Conservation (phyloP, 2,797 vertebrate species). For the Gallinago solitaria region DNA sequence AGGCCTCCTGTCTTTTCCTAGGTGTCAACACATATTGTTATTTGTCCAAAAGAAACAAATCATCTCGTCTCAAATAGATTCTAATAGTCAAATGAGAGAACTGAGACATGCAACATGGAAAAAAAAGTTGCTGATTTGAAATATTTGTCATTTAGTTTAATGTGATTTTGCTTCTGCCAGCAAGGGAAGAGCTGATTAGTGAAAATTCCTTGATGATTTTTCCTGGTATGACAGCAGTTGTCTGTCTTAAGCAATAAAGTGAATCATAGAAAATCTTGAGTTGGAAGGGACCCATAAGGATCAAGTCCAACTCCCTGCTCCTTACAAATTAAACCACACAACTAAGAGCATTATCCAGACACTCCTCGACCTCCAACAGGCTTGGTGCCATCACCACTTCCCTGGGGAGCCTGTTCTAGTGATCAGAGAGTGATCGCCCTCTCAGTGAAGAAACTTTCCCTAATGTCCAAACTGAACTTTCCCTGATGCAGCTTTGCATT, state of each 20-base stretch:
- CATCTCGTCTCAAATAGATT: neutral
- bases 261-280: neutral
- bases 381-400: neutral
- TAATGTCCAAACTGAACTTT: neutral
- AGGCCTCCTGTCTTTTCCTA: neutral
- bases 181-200: neutral
- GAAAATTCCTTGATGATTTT: neutral
- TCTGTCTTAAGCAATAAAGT: neutral
- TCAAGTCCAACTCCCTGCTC: neutral
- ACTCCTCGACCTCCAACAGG: neutral
- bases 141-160: neutral
- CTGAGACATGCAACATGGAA: neutral
- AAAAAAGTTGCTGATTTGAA: neutral
- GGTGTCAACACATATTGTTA: neutral
- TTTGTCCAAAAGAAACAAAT: neutral
- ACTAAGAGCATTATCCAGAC: neutral
- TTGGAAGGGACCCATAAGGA: neutral
- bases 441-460: neutral
- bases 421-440: neutral
- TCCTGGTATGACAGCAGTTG: neutral
- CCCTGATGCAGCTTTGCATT: neutral
- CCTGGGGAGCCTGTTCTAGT: neutral
- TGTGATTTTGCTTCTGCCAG: neutral
- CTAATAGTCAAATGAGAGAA: neutral
- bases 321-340: neutral